Conservation (phyloP, 2,113 vertebrate species). For the Tapirus terrestris region DNA sequence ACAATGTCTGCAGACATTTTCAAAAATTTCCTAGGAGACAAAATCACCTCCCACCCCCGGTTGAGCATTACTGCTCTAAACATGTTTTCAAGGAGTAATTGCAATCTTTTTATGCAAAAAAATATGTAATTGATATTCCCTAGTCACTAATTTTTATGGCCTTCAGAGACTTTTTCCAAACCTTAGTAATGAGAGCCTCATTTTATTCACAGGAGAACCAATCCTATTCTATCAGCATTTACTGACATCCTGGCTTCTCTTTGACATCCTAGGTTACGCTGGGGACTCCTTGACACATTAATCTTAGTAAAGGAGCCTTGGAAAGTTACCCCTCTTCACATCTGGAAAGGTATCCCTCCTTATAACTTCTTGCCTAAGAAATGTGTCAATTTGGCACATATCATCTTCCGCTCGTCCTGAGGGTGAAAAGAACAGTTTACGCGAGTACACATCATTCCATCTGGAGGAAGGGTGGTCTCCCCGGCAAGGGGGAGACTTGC, state of each 20-base stretch:
- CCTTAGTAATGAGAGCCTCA: neutral
- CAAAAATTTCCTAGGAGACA: neutral
- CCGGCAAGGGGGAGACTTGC: accelerated
- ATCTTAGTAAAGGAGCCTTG: neutral
- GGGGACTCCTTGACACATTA: neutral
- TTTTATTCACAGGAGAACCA: neutral
- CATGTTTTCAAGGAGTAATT: neutral
- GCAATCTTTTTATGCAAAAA: neutral
- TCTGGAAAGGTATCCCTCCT: neutral
- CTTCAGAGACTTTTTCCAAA: constrained; percentile 18
- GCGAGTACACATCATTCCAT: neutral
- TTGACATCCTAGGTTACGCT: neutral
- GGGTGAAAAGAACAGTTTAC: neutral
- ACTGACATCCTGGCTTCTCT: neutral
- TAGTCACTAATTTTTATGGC: neutral
- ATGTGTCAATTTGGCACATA: neutral
- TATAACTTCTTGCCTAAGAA: neutral
- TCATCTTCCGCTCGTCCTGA: neutral
- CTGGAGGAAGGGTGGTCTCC: neutral
- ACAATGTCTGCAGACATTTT: neutral
- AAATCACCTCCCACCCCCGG: neutral
- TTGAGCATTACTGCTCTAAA: neutral
- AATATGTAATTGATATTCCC: neutral
- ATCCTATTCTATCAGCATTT: neutral
- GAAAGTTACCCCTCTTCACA: neutral